Percentiles rank a stretch among this genome's conserved stretches.
These are phyloP conservation scores for Mythimna albipuncta DNA, from an alignment of 2,888 invertebrate species.

Conservation along the genomic window DNA sequence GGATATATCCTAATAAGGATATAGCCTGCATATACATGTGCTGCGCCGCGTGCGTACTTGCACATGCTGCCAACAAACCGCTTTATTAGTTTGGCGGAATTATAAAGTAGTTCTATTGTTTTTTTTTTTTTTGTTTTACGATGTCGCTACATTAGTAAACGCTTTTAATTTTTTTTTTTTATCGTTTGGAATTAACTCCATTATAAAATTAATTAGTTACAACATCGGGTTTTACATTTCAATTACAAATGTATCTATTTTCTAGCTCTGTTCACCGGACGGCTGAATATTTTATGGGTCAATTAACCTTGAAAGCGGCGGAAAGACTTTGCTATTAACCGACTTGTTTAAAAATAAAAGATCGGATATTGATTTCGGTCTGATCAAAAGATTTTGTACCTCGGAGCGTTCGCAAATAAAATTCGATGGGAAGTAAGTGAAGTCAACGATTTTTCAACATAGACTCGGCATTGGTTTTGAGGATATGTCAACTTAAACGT, in stretches of 20 bases:
- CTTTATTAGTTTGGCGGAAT: too few species aligned
- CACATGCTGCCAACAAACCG: too few species aligned
- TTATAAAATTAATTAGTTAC: background rate
- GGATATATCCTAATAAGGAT: too few species aligned
- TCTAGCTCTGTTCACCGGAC: background rate
- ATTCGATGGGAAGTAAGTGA: background rate
- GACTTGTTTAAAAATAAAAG: conserved; percentile 22
- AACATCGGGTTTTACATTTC: background rate
- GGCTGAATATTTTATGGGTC: conserved; percentile 28
- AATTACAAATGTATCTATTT: conserved; percentile 15
- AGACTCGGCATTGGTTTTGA: background rate
- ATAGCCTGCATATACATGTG: too few species aligned
- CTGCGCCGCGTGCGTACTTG: too few species aligned
- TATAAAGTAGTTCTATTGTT: too few species aligned
- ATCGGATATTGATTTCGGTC: conserved; percentile 20
- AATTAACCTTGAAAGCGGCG: conserved; percentile 17
- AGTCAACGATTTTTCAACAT: conserved; percentile 2
- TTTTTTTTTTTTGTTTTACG: too few species aligned
- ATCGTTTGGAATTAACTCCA: background rate
- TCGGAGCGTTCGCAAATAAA: background rate
- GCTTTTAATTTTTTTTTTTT: too few species aligned
- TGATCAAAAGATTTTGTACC: background rate
- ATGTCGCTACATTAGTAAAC: background rate
- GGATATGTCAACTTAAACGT: background rate
- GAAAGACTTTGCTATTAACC: background rate